Conservation (phyloP, 2,113 vertebrate species). For the Gallinago paraguaiae region DNA sequence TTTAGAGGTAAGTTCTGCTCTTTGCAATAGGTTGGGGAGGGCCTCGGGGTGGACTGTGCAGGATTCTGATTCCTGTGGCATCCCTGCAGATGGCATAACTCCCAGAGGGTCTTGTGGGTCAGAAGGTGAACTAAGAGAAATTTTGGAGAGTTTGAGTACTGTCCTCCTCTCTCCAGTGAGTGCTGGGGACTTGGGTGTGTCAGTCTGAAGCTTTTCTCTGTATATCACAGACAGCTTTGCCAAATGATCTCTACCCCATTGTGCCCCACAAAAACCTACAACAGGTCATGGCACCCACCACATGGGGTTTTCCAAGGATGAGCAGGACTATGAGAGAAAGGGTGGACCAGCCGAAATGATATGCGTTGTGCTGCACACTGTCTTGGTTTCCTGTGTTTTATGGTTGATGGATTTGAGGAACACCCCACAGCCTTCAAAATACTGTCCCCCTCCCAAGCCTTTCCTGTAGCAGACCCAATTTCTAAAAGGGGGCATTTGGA, state of each 20-base stretch:
- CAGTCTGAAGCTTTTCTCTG: not conserved
- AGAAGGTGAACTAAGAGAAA: not conserved
- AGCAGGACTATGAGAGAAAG: not conserved
- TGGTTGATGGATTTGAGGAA: not conserved
- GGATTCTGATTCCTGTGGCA: not conserved
- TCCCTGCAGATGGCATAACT: not conserved
- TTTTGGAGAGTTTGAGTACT: not conserved
- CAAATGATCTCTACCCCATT: not conserved
- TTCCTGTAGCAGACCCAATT: not conserved
- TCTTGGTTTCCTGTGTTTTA: not conserved
- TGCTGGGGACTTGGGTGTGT: not conserved
- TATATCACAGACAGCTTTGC: not conserved
- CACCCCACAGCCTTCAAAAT: not conserved
- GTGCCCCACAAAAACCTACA: not conserved
- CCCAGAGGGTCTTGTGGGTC: not conserved
- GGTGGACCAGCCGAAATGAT: not conserved
- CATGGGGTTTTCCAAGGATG: not conserved
- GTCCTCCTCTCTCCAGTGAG: not conserved
- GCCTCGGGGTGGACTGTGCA: not conserved
- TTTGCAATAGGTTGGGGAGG: not conserved
- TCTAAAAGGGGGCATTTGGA: not conserved
- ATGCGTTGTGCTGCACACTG: not conserved
- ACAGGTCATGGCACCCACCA: not conserved
- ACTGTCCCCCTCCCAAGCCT: not conserved
- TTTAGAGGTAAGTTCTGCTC: constrained; percentile 59